Evolutionary conservation across 1,140 invertebrate genomes (phyloP), one percentile per base, ranked within the genome.

Genomic region (Solen grandis): DNA sequence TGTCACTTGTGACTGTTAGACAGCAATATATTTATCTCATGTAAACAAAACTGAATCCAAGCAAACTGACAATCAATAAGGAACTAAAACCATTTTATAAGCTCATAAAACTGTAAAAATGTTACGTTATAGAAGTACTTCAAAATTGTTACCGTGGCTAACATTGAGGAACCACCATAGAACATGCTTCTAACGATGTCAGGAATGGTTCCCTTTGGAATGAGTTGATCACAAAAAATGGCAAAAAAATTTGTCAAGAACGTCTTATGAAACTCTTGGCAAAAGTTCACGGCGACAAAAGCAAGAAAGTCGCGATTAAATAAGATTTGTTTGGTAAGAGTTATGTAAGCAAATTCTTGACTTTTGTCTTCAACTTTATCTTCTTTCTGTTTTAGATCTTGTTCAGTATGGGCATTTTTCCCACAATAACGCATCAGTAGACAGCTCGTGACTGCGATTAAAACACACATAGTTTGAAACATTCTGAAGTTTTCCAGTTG

Each of bases 221-320:
- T 70, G 1, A 90, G 63, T 19, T 87, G 76, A 57, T 90, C 86
- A 70, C 82, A 79, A 46, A 90, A 72, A 22, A 90, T 87, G 27
- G 83, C 86, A 29, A 84, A 76, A 76, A 90, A 90, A 50, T 85
- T 88, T 1, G 59, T 75, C 13, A 87, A 57, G 57, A 87, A 88
- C 22, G 86, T 66, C 66, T 70, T 57, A 41, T 90, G 87, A 74
- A 88, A 87, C 66, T 81, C 79, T 70, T 88, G 86, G 55, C 73
- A 88, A 60, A 90, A 90, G 69, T 90, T 88, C 35, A 81, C 83
- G 8, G 85, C 65, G 0, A 88, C 87, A 86, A 90, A 90, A 2
- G 82, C 77, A 5, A 88, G 5, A 63, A 90, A 90, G 41, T 90
- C 86, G 65, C 52, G 83, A 36, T 87, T 81, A 8, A 33, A 77